Evolutionary conservation across 2,888 invertebrate species (phyloP).

Genomic region (Reticulitermes lucifugus): DNA sequence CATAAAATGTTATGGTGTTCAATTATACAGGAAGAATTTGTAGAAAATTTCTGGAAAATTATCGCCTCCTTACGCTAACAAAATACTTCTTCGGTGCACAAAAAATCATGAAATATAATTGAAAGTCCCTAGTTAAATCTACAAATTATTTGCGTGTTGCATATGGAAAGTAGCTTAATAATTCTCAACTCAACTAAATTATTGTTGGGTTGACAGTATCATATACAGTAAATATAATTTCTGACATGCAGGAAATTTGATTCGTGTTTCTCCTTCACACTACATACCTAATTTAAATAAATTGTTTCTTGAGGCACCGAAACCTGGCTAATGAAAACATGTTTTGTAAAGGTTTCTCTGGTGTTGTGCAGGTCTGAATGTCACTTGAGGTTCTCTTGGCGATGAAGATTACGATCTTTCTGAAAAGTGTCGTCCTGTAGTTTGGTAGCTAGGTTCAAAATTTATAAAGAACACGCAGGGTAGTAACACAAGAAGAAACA

Average conservation of each 20-base stretch:
- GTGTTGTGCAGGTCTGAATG: too few species aligned
- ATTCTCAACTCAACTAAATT: neutral
- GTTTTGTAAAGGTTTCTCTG: neutral
- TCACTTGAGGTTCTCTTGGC: too few species aligned
- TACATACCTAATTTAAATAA: neutral
- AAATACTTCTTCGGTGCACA: neutral
- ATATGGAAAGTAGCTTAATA: neutral
- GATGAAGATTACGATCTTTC: too few species aligned
- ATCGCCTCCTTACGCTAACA: neutral
- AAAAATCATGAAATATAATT: neutral
- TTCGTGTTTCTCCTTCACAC: neutral
- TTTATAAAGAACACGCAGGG: too few species aligned
- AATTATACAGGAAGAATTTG: neutral
- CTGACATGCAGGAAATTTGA: constrained; percentile 28
- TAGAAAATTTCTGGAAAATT: neutral
- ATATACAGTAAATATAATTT: constrained; percentile 30
- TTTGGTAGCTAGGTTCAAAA: too few species aligned
- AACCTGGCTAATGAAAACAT: neutral
- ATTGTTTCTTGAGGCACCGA: neutral
- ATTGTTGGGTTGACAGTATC: constrained; percentile 23
- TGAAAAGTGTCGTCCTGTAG: too few species aligned
- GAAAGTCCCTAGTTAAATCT: neutral
- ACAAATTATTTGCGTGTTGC: neutral
- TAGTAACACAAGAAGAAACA: too few species aligned
- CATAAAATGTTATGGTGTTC: neutral